A percentile compares a stretch with the other conserved stretches of the same genome.
These are phyloP conservation scores for Temnothorax ravouxi DNA, from an alignment of 2,888 invertebrate species.

Conservation along the genomic window DNA sequence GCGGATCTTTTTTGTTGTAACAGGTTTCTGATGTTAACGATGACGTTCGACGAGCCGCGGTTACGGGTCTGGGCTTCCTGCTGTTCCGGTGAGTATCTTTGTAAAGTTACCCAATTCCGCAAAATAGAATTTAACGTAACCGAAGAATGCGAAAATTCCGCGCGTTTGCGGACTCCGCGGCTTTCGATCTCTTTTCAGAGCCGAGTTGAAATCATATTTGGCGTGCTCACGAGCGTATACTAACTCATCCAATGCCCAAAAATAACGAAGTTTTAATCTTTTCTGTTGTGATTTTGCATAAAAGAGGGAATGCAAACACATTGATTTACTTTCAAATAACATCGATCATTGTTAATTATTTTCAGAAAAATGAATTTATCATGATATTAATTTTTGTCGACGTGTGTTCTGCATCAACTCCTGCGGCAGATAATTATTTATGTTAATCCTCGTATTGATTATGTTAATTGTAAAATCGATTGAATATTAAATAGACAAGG, in stretches of 20 bases:
- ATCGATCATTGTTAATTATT: neutral
- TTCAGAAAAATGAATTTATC: neutral
- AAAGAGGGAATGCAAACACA: neutral
- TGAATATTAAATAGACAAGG: neutral
- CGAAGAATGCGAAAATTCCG: conserved; percentile 31
- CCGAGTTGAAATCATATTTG: conserved; percentile 8
- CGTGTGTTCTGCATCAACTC: neutral
- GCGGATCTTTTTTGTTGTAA: neutral
- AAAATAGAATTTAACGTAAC: conserved; percentile 27
- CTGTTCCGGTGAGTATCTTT: conserved; percentile 91
- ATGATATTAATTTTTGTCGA: neutral
- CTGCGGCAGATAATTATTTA: conserved; percentile 4
- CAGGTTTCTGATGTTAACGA: conserved; percentile 98
- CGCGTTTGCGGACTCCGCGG: conserved; percentile 14
- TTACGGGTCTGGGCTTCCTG: conserved; percentile 99
- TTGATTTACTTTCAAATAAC: neutral
- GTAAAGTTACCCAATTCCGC: conserved; percentile 39
- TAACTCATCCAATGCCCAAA: neutral
- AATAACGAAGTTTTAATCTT: neutral
- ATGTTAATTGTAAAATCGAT: conserved; percentile 5
- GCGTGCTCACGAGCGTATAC: neutral
- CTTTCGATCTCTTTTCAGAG: conserved; percentile 8
- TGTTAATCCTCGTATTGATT: conserved; percentile 1
- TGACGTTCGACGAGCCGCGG: conserved; percentile 99
- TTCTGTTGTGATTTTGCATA: neutral